Conservation (phyloP, 2,113 vertebrate species). For the Chaetura pelagica region DNA sequence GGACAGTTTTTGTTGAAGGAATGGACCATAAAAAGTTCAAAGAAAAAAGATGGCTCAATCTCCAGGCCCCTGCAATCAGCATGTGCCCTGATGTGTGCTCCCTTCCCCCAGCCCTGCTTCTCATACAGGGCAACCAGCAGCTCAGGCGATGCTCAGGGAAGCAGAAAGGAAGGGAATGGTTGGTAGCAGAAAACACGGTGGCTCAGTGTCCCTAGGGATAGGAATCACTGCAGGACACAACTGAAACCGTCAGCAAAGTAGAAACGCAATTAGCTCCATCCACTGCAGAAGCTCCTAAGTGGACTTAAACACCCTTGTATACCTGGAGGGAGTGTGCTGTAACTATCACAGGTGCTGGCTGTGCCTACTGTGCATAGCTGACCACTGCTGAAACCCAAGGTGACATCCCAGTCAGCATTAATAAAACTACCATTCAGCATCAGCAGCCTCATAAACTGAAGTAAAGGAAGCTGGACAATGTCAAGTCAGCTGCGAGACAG, state of each 20-base stretch:
- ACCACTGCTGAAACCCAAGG: neutral
- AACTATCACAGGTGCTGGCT: neutral
- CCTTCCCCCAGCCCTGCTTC: neutral
- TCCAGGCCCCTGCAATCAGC: neutral
- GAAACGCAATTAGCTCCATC: accelerated
- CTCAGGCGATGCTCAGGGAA: neutral
- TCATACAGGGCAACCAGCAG: neutral
- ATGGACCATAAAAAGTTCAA: neutral
- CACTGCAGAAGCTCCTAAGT: neutral
- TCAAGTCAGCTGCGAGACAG: neutral
- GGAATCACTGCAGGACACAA: neutral
- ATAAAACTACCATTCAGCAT: neutral
- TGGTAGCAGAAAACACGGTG: accelerated
- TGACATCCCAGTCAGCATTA: neutral
- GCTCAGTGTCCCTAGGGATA: neutral
- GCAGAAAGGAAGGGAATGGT: neutral
- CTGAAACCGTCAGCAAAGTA: neutral
- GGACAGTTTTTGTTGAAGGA: neutral
- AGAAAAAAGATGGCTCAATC: neutral
- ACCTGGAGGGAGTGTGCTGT: accelerated
- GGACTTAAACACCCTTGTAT: neutral
- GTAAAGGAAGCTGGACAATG: neutral
- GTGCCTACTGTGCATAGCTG: accelerated
- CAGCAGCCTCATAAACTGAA: neutral
- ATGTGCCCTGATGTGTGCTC: accelerated